Evolutionary conservation across 1,140 invertebrate genomes (phyloP), one percentile per base, ranked within the genome.

Genomic region (Marisa cornuarietis): DNA sequence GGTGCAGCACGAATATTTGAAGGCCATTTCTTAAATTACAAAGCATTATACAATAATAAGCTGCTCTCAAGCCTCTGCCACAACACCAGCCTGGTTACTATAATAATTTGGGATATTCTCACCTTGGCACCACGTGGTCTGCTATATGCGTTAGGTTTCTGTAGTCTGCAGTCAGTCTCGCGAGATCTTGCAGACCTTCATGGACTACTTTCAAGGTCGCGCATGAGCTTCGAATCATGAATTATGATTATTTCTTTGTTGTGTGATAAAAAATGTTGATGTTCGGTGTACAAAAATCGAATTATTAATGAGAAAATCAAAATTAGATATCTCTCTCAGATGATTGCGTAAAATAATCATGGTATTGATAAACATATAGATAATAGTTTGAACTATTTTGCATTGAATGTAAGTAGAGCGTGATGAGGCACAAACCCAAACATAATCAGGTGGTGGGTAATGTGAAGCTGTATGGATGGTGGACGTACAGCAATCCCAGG

Each of bases 391-490:
- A 76, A 65, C 74, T 76, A 61, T 76, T 1, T 76, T 76, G 42
- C 4, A 52, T 68, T 49, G 76, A 42, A 69, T 13, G 63, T 65
- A n/a, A 66, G 66, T 61, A 71, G 49, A 63, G 54, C 13, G 68
- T 79, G 22, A 72, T 71, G 42, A 52, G 86, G 81, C 78, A 71
- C 76, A 75, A 87, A 88, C 83, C 86, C 85, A 88, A 88, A 88
- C 87, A 88, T 88, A 88, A 88, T 88, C 85, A 88, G 86, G 85
- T 88, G 85, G 84, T 76, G 79, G 77, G 63, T 61, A 76, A 81
- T 65, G 54, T 4, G 76, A 69, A 8, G 11, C 54, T 58, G 4
- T 58, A 58, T 18, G 54, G 54, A 58, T 18, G 16, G 54, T 58
- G 54, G 54, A 58, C 9, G 54, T 58, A 58, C 54, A 58, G 11